Conservation (phyloP, 2,888 invertebrate species). For the Drosophila meridiana region DNA sequence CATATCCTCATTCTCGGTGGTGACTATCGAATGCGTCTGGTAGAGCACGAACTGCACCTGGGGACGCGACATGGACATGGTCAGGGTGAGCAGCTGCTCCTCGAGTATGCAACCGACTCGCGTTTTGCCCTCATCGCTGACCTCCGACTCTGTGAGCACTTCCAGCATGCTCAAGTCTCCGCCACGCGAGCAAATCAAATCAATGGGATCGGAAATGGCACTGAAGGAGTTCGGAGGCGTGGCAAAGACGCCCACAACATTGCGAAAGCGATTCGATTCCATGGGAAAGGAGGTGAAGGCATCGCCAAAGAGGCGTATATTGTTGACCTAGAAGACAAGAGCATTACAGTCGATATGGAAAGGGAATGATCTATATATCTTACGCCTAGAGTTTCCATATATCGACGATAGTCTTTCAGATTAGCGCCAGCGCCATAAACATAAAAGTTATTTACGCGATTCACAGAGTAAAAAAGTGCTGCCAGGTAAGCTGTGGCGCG, state of each 20-base stretch:
- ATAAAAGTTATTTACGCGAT: slow-evolving; percentile 87
- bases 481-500: slow-evolving; percentile 92
- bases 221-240: slow-evolving; percentile 93
- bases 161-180: slow-evolving; percentile 92
- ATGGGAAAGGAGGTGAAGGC: slow-evolving; percentile 86
- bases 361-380: not conserved
- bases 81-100: slow-evolving; percentile 91
- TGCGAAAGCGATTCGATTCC: slow-evolving; percentile 86
- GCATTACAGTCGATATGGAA: not conserved
- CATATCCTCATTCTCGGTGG: slow-evolving; percentile 91
- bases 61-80: slow-evolving; percentile 91
- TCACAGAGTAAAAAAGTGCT: slow-evolving; percentile 87
- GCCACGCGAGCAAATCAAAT: slow-evolving; percentile 91
- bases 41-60: slow-evolving; percentile 93
- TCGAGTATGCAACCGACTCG: slow-evolving; percentile 89
- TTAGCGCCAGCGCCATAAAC: slow-evolving; percentile 88
- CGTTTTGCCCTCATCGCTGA: slow-evolving; percentile 87
- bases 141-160: slow-evolving; percentile 89
- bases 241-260: slow-evolving; percentile 89
- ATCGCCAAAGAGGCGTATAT: slow-evolving; percentile 86
- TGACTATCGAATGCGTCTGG: slow-evolving; percentile 92
- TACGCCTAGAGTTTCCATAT: slow-evolving; percentile 89
- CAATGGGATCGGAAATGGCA: slow-evolving; percentile 92
- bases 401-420: slow-evolving; percentile 88
- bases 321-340: slow-evolving; percentile 81